Percentiles rank a stretch among this genome's conserved stretches.
Conservation (phyloP, 2,888 invertebrate genomes). For the Crepidodera aurea region DNA sequence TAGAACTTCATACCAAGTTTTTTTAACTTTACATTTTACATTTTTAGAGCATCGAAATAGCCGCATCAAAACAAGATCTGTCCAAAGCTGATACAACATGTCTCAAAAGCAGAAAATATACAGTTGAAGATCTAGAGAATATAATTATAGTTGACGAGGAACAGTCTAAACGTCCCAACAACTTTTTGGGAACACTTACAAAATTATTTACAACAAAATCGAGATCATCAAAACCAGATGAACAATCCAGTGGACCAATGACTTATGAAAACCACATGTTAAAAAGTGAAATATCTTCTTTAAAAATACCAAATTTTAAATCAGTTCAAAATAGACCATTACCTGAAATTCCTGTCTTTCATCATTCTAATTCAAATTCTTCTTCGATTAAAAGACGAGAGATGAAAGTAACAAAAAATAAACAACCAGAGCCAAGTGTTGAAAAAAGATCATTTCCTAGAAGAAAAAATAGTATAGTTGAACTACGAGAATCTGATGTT, state of each 20-base stretch:
- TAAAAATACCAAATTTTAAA: not conserved
- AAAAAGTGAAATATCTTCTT: not conserved
- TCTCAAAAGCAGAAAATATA: not conserved
- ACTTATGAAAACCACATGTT: slow-evolving; percentile 22
- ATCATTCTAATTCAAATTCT: not conserved
- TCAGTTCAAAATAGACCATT: slow-evolving; percentile 16
- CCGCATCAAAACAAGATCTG: too few species aligned
- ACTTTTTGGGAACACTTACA: slow-evolving; percentile 17
- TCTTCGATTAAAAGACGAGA: not conserved
- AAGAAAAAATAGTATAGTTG: not conserved
- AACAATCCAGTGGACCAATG: not conserved
- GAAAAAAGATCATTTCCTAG: not conserved
- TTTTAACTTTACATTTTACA: too few species aligned
- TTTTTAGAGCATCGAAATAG: too few species aligned
- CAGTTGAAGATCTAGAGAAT: slow-evolving; percentile 18
- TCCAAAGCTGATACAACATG: not conserved
- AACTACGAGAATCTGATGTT: not conserved
- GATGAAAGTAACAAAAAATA: not conserved
- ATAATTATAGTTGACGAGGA: slow-evolving; percentile 5
- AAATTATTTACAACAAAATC: slow-evolving; percentile 10
- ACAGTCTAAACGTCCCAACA: not conserved
- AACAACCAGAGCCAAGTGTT: not conserved
- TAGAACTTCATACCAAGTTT: too few species aligned
- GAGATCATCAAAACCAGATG: not conserved
- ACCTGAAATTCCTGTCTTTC: slow-evolving; percentile 9